phyloP scores from a whole-genome alignment of 1,140 invertebrate genomes.

The Ctenoplectra terminalis region DNA sequence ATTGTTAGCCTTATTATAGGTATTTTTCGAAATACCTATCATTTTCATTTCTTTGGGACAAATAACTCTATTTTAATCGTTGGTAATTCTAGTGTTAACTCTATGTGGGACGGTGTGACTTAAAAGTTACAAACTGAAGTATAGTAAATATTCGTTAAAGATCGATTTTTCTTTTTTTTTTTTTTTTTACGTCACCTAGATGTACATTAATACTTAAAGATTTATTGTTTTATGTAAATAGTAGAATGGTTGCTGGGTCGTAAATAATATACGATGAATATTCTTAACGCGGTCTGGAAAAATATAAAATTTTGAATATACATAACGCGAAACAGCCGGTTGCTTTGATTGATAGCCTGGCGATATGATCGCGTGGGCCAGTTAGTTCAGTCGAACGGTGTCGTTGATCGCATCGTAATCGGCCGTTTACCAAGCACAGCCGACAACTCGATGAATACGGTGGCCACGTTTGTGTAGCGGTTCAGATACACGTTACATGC shows the following conservation, averaged over 20 bases:
- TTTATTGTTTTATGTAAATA: not conserved
- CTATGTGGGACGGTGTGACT: too few species aligned
- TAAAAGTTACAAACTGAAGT: too few species aligned
- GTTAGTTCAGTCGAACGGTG: not conserved
- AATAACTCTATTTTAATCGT: too few species aligned
- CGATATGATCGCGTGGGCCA: slow-evolving; percentile 7
- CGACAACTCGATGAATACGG: not conserved
- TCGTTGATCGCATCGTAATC: slow-evolving; percentile 3
- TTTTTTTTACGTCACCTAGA: too few species aligned
- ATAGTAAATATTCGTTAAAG: too few species aligned
- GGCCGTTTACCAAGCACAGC: not conserved
- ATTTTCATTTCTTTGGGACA: too few species aligned
- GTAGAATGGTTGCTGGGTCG: not conserved
- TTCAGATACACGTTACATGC: not conserved
- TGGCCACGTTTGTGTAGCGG: too few species aligned
- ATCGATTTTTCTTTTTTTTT: too few species aligned
- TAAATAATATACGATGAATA: not conserved
- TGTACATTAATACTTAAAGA: too few species aligned
- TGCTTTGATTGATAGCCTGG: slow-evolving; percentile 11
- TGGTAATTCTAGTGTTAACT: too few species aligned
- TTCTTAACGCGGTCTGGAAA: not conserved
- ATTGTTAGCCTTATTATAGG: too few species aligned
- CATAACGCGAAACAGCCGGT: not conserved
- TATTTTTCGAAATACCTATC: too few species aligned
- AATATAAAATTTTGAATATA: not conserved